Base-by-base conservation (phyloP, 1,140 invertebrate genomes). In the Argopecten irradians region DNA sequence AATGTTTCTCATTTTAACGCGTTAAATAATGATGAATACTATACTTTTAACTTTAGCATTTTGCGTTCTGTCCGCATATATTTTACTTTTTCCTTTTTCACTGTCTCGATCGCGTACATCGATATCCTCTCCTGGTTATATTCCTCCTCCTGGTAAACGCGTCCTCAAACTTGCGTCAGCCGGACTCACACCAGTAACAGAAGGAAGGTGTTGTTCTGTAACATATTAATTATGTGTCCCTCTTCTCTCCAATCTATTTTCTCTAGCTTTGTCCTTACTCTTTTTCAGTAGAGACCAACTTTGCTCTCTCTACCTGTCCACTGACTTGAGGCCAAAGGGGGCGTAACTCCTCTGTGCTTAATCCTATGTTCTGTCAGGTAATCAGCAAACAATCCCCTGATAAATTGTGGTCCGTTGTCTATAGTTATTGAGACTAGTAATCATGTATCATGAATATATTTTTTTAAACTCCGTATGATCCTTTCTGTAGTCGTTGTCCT, bases 381-480 rank as follows among this genome's bases (percentile, higher is more conserved):
- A 0, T 39, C 0, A 22, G 83, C 32, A 84, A 89, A 89, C 22
- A 9, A 1, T 34, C 82, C 22, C 82, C 82, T 86, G n/a, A 46
- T 86, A 83, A 91, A 88, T 22, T 86, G 85, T 13, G 36, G 85
- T 46, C 88, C 89, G 33, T 88, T 89, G 46, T 90, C 91, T 16
- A 84, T 83, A 41, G 82, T 34, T 7, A 91, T 36, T 7, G 82
- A 86, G n/a, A 88, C 14, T 8, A 88, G 91, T 19, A 89, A 84
- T 43, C 91, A 88, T 89, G 88, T 19, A 39, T 86, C 7, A 33
- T 22, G 32, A 92, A 92, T n/a, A 92, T 91, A n/a, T 19, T 86
- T 33, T 9, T 34, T n/a, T 0, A 89, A 71, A 34, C 83, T 32
- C 33, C 82, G 33, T 32, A 90, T 41, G 28, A 90, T 87, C 34